Evolutionary conservation across 1,140 invertebrate species (phyloP), one percentile per base, ranked within the genome.

Genomic region (Rhyacophila brunnea): DNA sequence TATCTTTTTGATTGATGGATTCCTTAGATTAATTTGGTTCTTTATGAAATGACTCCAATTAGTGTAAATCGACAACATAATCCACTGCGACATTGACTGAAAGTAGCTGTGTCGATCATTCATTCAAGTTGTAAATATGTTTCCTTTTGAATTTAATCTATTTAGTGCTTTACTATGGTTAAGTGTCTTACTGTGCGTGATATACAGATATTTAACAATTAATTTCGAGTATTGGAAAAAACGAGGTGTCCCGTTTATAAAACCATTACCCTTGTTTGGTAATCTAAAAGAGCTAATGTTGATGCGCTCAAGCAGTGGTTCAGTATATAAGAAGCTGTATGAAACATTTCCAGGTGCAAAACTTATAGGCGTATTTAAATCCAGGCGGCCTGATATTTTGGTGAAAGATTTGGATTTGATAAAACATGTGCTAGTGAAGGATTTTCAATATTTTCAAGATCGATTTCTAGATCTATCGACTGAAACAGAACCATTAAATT

Each of bases 371-470:
- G 57, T 71, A 1, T 80, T 75, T 61, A 64, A 73, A 28, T 71
- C 70, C n/a, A 57, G 67, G 14, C 55, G 63, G 17, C 82, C 82
- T 0, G 67, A 68, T n/a, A 55, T 83, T 3, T 61, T 84, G 1
- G 60, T 83, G 0, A 66, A 73, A 6, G 81, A 84, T 70, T 74
- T 78, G 5, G 77, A 81, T 17, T 45, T 84, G 2, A 73, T 81
- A 4, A 81, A 81, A 57, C 47, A 68, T 11, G 75, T 85, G 19
- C 60, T 83, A 0, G 70, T 83, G 1, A 80, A 78, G 62, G 79
- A 85, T 66, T 85, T 83, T 57, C 32, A 78, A n/a, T 64, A 74
- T 60, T 85, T 85, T 60, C 56, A 66, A 1, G 69, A 81, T 61
- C 68, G 78, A 48, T 66, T 68, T 2, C 17, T 28, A 6, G 54